Conservation (phyloP, 37 sponge, comb jelly and placozoan species). For the Petrosia ficiformis region DNA sequence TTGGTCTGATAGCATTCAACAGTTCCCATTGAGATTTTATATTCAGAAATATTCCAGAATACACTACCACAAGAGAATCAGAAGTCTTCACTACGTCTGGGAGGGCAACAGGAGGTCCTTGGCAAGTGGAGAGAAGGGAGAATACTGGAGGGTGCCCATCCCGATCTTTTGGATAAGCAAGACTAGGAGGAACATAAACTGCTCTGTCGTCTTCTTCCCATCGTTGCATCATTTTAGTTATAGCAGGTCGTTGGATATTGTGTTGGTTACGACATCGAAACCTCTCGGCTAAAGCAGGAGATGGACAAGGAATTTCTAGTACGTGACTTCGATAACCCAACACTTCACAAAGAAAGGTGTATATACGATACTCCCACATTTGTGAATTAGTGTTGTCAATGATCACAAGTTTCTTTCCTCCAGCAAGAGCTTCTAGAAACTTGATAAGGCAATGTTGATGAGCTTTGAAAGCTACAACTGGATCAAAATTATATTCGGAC, state of each 20-base stretch:
- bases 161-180: constrained; percentile 28
- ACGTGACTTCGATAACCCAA: constrained; percentile 36
- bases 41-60: constrained; percentile 63
- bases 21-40: constrained; percentile 57
- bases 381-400: constrained; percentile 86
- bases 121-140: constrained; percentile 32
- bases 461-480: constrained; percentile 41
- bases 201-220: constrained; percentile 72
- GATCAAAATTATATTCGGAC: constrained; percentile 49
- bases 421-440: constrained; percentile 45
- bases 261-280: constrained; percentile 62
- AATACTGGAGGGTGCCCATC: neutral
- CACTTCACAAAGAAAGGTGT: constrained; percentile 42
- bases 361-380: constrained; percentile 77
- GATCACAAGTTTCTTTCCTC: constrained; percentile 44
- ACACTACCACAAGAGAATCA: constrained; percentile 20
- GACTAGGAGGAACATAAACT: constrained; percentile 51
- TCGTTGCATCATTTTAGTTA: constrained; percentile 25
- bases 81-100: neutral
- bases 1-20: constrained; percentile 30
- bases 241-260: constrained; percentile 26
- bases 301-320: constrained; percentile 65
- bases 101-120: neutral
- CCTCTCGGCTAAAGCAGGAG: constrained; percentile 14
- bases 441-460: constrained; percentile 57